Percentiles rank a stretch among this genome's conserved stretches.
Evolutionary conservation across 2,797 vertebrate species (phyloP).

Genomic region (Xiphorhynchus erythropygius): DNA sequence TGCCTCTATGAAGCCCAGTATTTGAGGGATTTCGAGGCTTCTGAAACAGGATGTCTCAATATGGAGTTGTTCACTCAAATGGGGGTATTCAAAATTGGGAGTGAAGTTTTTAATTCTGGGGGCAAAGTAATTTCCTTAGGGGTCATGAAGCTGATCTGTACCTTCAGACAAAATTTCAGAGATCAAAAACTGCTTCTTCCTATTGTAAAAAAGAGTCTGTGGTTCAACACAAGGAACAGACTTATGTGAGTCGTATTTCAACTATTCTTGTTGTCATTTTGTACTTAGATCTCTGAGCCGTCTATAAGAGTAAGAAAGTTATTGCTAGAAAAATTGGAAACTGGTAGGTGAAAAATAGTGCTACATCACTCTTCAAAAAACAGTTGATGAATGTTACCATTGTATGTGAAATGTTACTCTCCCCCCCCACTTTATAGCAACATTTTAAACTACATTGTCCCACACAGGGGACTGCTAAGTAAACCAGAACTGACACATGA

Average conservation of each 20-base stretch:
- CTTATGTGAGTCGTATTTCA: background rate
- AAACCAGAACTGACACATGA: conserved; percentile 72
- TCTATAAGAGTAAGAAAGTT: background rate
- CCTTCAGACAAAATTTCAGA: background rate
- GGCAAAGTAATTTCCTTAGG: background rate
- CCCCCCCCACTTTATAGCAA: background rate
- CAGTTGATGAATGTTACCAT: conserved; percentile 16
- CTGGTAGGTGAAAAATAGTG: conserved; percentile 29
- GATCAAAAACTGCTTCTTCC: background rate
- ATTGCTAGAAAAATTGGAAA: conserved; percentile 24
- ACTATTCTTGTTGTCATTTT: conserved; percentile 18
- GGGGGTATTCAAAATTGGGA: background rate
- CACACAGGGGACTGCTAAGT: conserved; percentile 33
- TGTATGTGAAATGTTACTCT: conserved; percentile 21
- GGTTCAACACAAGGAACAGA: background rate
- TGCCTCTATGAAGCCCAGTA: rapidly evolving
- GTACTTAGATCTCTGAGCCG: background rate
- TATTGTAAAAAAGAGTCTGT: background rate
- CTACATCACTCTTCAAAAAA: background rate
- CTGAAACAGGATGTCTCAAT: background rate
- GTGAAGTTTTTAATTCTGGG: background rate
- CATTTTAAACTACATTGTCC: conserved; percentile 42
- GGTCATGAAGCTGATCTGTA: background rate
- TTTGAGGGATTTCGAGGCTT: background rate
- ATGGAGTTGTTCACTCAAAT: background rate